phyloP scores from a whole-genome alignment of 2,888 invertebrate genomes.

The Linnaemya tessellans region DNA sequence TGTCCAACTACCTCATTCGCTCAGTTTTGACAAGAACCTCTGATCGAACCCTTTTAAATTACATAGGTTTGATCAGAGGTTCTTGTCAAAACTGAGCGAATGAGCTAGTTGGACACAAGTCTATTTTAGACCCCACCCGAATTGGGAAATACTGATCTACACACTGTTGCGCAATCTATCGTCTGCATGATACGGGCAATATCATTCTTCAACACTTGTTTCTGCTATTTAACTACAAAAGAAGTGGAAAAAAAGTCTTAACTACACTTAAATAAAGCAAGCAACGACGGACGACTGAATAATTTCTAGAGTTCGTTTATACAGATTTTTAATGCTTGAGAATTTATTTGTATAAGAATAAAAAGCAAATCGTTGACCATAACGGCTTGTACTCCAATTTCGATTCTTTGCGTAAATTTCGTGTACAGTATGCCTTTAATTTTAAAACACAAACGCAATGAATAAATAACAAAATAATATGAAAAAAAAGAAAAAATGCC shows the following conservation, averaged over 20 bases:
- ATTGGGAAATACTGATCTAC: constrained; percentile 18
- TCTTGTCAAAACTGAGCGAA: too few relatives aligned
- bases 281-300: constrained; percentile 25
- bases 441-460: constrained; percentile 49
- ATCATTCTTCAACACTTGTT: constrained; percentile 70
- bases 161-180: constrained; percentile 29
- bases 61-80: too few relatives aligned
- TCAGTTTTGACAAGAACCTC: too few relatives aligned
- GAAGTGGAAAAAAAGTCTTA: constrained; percentile 29
- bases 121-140: too few relatives aligned
- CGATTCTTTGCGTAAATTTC: constrained; percentile 62
- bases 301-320: constrained; percentile 44
- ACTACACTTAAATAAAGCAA: constrained; percentile 62
- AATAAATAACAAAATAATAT: neutral
- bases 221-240: constrained; percentile 33
- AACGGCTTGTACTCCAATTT: constrained; percentile 69
- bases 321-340: constrained; percentile 56
- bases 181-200: constrained; percentile 48
- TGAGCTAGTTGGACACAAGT: too few relatives aligned
- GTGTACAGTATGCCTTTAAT: constrained; percentile 50
- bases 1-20: too few relatives aligned
- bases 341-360: constrained; percentile 61
- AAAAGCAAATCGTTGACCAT: constrained; percentile 71
- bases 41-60: too few relatives aligned
- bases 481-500: constrained; percentile 37